Conservation (phyloP, 2,888 invertebrate genomes). For the Perizoma flavofasciatum region DNA sequence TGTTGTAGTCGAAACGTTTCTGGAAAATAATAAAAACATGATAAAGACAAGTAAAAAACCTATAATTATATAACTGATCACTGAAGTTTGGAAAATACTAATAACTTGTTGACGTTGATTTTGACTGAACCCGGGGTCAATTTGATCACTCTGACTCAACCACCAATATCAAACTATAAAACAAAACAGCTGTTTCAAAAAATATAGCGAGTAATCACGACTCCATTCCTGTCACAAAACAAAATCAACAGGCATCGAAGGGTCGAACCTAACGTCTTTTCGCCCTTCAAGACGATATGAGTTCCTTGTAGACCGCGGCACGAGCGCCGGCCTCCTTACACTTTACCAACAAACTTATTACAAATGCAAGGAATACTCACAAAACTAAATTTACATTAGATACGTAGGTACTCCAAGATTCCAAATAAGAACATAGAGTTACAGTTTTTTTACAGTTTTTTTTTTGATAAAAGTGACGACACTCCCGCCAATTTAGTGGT, state of each 20-base stretch:
- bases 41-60: too few relatives aligned
- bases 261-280: slow-evolving; percentile 79
- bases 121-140: too few relatives aligned
- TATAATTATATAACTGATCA: too few relatives aligned
- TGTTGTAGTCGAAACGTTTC: too few relatives aligned
- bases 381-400: slow-evolving; percentile 14
- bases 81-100: too few relatives aligned
- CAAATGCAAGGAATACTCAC: slow-evolving; percentile 15
- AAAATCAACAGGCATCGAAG: slow-evolving; percentile 71
- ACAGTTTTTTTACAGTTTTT: neutral
- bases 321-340: slow-evolving; percentile 63
- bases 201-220: slow-evolving; percentile 45
- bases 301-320: slow-evolving; percentile 76
- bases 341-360: slow-evolving; percentile 39
- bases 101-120: too few relatives aligned
- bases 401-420: neutral
- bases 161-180: neutral
- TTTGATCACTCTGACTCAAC: too few relatives aligned
- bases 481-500: slow-evolving; percentile 51
- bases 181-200: slow-evolving; percentile 33
- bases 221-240: slow-evolving; percentile 45
- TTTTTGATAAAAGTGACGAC: slow-evolving; percentile 6
- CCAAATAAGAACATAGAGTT: neutral
- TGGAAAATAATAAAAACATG: too few relatives aligned
- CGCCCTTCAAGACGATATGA: slow-evolving; percentile 68